Evolutionary conservation across 2,888 invertebrate species (phyloP), one percentile per base, ranked within the genome.

Genomic region (Zeuzera pyrina): DNA sequence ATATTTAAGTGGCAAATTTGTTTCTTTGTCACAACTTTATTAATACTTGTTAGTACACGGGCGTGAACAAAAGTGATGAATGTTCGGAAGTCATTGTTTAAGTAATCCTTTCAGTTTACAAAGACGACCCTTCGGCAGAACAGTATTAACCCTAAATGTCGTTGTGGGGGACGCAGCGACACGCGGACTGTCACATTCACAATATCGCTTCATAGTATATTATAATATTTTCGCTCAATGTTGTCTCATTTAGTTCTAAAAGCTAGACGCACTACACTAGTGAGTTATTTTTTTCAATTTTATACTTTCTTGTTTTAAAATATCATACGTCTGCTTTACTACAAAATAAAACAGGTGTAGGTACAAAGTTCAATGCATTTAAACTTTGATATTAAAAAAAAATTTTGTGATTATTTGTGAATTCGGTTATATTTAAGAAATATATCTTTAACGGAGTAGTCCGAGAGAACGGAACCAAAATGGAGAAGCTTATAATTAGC

Each of bases 111-210:
- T 65, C 57, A 66, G 71, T 71, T 66, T 65, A 68, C 60, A 72
- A 72, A 72, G 76, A 73, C 64, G 65, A 70, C 74, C 76, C 77
- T 61, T 47, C 59, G 60, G 58, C 52, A 41, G 48, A 43, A 54
- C 51, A 38, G 52, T 52, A 52, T 67, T 68, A 73, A 73, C 76
- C 77, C 76, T 71, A 70, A 71, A 66, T 56, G 54, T 53, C 54
- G 51, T 57, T 39, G 54, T 43, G 52, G 62, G 74, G 71, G 63
- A 56, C 49, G 51, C 31, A 36, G 48, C 61, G 74, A 64, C 78
- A 79, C 76, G 77, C 76, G 72, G 65, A 67, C 76, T 78, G 79
- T 78, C 79, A 78, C 64, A 71, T 68, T 68, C 76, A 79, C 68
- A 78, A 79, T 74, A 77, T 66, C 64, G 66, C 69, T 64, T 67